Evolutionary conservation across 1,140 invertebrate genomes (phyloP).

Genomic region (Halyomorpha halys): DNA sequence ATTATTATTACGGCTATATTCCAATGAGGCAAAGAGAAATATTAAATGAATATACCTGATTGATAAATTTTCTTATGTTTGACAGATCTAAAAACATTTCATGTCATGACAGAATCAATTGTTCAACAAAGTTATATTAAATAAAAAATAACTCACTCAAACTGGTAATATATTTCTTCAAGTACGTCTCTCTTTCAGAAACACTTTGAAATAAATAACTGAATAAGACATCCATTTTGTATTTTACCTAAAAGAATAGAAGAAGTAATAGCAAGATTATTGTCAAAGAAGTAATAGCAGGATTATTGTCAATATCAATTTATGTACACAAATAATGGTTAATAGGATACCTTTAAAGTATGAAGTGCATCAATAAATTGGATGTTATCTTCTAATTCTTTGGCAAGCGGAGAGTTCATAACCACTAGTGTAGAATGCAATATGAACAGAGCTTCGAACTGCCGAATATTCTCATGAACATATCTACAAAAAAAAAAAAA

Average conservation of each 20-base stretch:
- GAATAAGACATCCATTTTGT: not conserved
- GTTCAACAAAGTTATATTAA: too few species aligned
- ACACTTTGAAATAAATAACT: not conserved
- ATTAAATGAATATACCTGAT: too few species aligned
- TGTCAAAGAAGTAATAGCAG: not conserved
- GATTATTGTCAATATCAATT: not conserved
- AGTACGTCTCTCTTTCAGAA: too few species aligned
- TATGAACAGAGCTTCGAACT: not conserved
- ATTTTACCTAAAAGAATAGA: not conserved
- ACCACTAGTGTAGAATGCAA: not conserved
- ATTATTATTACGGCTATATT: too few species aligned
- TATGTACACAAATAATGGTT: not conserved
- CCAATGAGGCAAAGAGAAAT: too few species aligned
- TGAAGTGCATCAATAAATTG: not conserved
- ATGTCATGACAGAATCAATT: too few species aligned
- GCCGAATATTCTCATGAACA: not conserved
- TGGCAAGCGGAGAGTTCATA: not conserved
- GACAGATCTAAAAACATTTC: too few species aligned
- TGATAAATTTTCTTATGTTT: too few species aligned
- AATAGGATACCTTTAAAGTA: constrained; percentile 1
- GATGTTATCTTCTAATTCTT: not conserved
- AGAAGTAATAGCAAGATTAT: not conserved
- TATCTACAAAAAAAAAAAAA: not conserved
- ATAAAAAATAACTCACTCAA: too few species aligned
- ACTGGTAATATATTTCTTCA: too few species aligned